Evolutionary conservation across 1,140 invertebrate species (phyloP).

Genomic region (Subanguina moxae): DNA sequence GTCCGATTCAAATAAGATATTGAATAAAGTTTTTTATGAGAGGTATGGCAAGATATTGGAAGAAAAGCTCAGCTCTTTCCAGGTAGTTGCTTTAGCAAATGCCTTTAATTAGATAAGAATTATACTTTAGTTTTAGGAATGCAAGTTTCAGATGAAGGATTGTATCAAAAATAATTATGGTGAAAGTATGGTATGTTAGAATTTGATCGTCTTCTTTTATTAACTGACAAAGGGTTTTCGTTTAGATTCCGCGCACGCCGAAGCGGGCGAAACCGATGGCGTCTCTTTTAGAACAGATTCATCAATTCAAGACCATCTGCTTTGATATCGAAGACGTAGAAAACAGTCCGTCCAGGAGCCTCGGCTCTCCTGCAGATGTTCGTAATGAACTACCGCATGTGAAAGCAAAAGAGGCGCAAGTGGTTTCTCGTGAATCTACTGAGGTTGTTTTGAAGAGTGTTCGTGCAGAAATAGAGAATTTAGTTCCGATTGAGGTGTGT

Average conservation of each 20-base stretch:
- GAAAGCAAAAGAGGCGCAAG: not conserved
- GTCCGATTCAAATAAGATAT: not conserved
- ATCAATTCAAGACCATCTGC: not conserved
- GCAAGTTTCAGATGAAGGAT: not conserved
- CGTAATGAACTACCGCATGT: too few relatives aligned
- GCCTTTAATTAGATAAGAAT: too few relatives aligned
- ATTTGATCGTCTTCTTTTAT: too few relatives aligned
- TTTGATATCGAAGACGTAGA: not conserved
- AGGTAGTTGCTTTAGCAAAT: not conserved
- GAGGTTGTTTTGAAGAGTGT: too few relatives aligned
- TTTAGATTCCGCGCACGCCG: constrained; percentile 4
- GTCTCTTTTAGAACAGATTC: not conserved
- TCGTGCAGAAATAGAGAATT: too few relatives aligned
- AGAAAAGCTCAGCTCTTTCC: not conserved
- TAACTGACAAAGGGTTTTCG: not conserved
- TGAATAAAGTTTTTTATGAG: not conserved
- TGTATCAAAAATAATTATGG: constrained; percentile 1
- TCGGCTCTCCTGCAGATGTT: too few relatives aligned
- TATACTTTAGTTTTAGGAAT: not conserved
- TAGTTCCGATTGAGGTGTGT: too few relatives aligned
- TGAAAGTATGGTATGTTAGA: not conserved
- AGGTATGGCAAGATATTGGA: not conserved
- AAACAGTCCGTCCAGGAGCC: not conserved
- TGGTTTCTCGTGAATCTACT: not conserved
- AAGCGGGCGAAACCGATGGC: not conserved